Evolutionary conservation across 2,797 vertebrate genomes (phyloP).

Genomic region (Cetoscarus ocellatus): DNA sequence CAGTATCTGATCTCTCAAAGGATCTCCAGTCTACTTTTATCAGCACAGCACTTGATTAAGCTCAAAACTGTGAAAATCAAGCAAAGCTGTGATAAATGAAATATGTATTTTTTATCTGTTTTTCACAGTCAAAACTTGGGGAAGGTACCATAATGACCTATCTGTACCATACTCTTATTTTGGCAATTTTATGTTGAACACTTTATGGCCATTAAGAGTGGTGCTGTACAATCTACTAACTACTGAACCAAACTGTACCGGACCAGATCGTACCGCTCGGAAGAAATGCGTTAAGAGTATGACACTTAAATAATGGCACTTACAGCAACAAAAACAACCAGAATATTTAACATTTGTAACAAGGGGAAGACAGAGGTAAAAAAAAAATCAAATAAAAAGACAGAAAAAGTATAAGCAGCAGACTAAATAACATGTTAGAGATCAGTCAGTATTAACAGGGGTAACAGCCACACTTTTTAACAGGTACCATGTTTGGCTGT

Average conservation of each 20-base stretch:
- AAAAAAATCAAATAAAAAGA: conserved; percentile 23
- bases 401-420: not conserved
- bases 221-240: too few relatives aligned
- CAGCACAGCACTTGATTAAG: conserved; percentile 5
- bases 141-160: too few relatives aligned
- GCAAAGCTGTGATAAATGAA: not conserved
- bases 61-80: conserved; percentile 18
- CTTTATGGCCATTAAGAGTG: too few relatives aligned
- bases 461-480: not conserved
- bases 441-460: conserved; percentile 1
- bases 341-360: conserved; percentile 15
- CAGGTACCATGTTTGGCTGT: not conserved
- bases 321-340: not conserved
- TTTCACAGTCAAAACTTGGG: too few relatives aligned
- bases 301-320: too few relatives aligned
- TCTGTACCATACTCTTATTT: too few relatives aligned
- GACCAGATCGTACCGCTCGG: too few relatives aligned
- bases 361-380: conserved; percentile 30
- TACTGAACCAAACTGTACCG: too few relatives aligned
- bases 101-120: conserved; percentile 5
- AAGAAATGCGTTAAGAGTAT: too few relatives aligned
- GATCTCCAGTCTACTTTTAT: conserved; percentile 5
- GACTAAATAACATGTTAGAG: conserved; percentile 33
- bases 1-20: conserved; percentile 11
- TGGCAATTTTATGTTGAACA: too few relatives aligned